These are phyloP conservation scores for Cantharis lateralis DNA, from an alignment of 2,888 invertebrate species.

Conservation along the genomic window DNA sequence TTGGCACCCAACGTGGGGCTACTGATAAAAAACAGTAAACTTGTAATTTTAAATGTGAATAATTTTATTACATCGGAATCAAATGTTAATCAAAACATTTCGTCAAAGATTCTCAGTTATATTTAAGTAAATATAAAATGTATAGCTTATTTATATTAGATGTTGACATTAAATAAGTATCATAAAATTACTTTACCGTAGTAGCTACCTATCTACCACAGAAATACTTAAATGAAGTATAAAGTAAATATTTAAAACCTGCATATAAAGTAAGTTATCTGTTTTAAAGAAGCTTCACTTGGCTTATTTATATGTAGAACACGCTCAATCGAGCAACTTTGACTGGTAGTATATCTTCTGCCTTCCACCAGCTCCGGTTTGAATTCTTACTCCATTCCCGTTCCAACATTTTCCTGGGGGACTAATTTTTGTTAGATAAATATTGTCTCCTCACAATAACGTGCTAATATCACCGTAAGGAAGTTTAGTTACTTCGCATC, in stretches of 20 bases:
- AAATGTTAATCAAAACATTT: no score
- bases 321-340: conserved; percentile 6
- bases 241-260: conserved; percentile 21
- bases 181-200: background rate
- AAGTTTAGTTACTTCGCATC: background rate
- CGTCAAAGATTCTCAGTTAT: background rate
- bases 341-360: background rate
- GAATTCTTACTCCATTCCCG: background rate
- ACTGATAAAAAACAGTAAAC: no score
- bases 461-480: background rate
- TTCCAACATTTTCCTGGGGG: conserved; percentile 5
- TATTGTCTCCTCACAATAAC: conserved; percentile 7
- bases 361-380: background rate
- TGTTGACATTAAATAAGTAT: background rate
- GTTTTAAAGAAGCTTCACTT: background rate
- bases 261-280: background rate
- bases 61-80: no score
- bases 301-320: conserved; percentile 25
- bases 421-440: conserved; percentile 19
- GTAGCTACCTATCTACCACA: background rate
- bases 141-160: background rate
- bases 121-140: background rate
- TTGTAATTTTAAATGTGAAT: no score
- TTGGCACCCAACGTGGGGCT: no score
- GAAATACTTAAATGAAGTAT: background rate